Evolutionary conservation across 2,888 invertebrate species (phyloP), one percentile per base, ranked within the genome.

Genomic region (Diploptera punctata): DNA sequence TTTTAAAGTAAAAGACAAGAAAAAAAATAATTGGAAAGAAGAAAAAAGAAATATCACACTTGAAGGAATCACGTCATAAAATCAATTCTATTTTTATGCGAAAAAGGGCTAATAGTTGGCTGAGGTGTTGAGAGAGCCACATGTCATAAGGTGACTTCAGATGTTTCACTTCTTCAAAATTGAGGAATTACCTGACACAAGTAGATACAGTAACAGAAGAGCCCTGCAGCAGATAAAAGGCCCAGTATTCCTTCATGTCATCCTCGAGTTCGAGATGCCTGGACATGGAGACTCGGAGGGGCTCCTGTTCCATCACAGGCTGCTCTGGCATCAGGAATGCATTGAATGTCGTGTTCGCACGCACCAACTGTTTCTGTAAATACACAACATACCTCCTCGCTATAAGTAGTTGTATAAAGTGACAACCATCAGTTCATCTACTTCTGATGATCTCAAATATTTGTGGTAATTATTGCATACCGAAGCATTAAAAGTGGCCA

Each of bases 241-340:
- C 93, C 93, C 93, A 93, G 80, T 93, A 93, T 80, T 93, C 93
- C 81, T 93, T 93, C 86, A 91, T 91, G 77, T 93, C 93, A 77
- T 93, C 92, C 72, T 90, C 89, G n/a, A 93, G 82, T 61, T 87
- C 84, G 76, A 93, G 82, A 75, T 90, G 87, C 52, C 92, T 85
- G 1, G 89, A 88, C 90, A 93, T 91, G 5, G 89, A 86, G n/a
- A 92, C 86, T 0, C 87, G 87, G 38, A 88, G 86, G 54, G 87
- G 82, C 60, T 89, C 86, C 1, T 84, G 82, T 1, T 87, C 85
- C 54, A 91, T 81, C 76, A 84, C 81, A 0, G 93, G 93, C 1
- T 84, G 84, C 0, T 88, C 87, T 1, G 89, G 85, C 73, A 93
- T 85, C 70, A 92, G 84, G 81, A 90, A 93, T 0, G 92, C 93